Conservation (phyloP, 2,113 vertebrate species). For the Oophaga pumilio region DNA sequence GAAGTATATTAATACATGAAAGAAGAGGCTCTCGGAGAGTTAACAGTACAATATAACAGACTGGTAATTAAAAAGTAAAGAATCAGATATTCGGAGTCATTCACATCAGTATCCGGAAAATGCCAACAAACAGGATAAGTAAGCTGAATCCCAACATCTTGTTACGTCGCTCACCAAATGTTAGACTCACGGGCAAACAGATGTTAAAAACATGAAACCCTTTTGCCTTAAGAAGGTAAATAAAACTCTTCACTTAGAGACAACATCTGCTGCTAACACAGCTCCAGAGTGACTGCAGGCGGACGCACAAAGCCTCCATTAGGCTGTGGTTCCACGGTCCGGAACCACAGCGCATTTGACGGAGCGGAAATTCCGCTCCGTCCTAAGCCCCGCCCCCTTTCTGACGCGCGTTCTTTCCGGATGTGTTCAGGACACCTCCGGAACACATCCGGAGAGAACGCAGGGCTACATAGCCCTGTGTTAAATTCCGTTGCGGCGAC, state of each 20-base stretch:
- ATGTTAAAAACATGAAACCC: constrained; percentile 1
- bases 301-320: neutral
- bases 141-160: neutral
- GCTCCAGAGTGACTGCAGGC: neutral
- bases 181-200: neutral
- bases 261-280: constrained; percentile 21
- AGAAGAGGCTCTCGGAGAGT: neutral
- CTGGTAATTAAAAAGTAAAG: neutral
- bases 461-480: no score
- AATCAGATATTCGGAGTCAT: neutral
- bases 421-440: no score
- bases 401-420: no score
- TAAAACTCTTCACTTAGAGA: neutral
- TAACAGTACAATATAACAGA: neutral
- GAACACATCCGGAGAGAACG: no score
- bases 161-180: constrained; percentile 3
- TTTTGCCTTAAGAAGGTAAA: constrained; percentile 33
- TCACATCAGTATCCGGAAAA: constrained; percentile 1
- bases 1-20: no score
- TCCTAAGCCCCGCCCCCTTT: no score
- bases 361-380: no score
- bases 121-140: neutral
- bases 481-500: no score
- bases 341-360: no score
- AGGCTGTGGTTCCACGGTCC: no score